Percentiles rank a stretch among this genome's conserved stretches.
These are phyloP conservation scores for Acrossocheilus fasciatus DNA, from an alignment of 2,797 vertebrate genomes.

Conservation along the genomic window DNA sequence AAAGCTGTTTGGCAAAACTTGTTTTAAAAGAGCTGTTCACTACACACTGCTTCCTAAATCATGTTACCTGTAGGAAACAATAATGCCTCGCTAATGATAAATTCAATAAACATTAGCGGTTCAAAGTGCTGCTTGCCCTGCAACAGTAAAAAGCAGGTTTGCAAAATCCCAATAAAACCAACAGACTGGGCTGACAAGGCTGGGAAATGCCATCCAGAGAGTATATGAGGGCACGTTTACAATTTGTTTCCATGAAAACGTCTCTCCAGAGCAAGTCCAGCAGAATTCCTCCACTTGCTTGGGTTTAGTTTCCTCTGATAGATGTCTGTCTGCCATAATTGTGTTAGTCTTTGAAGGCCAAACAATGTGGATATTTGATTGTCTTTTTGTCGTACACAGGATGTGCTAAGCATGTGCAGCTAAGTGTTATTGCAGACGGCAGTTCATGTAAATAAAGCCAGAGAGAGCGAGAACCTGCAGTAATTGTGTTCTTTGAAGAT, in stretches of 20 bases:
- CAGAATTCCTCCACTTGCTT: constrained; percentile 12
- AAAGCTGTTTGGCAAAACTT: not conserved
- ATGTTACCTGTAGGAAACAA: constrained; percentile 57
- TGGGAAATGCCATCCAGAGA: not conserved
- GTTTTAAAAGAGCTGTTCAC: not conserved
- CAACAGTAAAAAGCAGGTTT: constrained; percentile 52
- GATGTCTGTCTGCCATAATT: constrained; percentile 13
- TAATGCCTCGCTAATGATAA: constrained; percentile 63
- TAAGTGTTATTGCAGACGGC: constrained; percentile 29
- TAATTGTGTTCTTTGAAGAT: constrained; percentile 58
- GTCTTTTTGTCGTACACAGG: constrained; percentile 11
- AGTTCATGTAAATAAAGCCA: constrained; percentile 34
- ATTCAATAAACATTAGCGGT: constrained; percentile 69
- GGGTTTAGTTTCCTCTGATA: not conserved
- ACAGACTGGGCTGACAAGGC: not conserved
- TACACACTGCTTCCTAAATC: not conserved
- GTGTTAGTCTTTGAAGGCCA: constrained; percentile 19
- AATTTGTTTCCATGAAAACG: constrained; percentile 4
- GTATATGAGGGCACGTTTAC: not conserved
- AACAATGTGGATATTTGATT: constrained; percentile 20
- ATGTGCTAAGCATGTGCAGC: not conserved
- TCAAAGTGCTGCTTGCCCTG: constrained; percentile 61
- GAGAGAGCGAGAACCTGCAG: constrained; percentile 1
- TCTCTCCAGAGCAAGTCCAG: not conserved
- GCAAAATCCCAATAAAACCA: not conserved